phyloP scores from a whole-genome alignment of 2,113 vertebrate genomes.

The Rhinoderma darwinii region DNA sequence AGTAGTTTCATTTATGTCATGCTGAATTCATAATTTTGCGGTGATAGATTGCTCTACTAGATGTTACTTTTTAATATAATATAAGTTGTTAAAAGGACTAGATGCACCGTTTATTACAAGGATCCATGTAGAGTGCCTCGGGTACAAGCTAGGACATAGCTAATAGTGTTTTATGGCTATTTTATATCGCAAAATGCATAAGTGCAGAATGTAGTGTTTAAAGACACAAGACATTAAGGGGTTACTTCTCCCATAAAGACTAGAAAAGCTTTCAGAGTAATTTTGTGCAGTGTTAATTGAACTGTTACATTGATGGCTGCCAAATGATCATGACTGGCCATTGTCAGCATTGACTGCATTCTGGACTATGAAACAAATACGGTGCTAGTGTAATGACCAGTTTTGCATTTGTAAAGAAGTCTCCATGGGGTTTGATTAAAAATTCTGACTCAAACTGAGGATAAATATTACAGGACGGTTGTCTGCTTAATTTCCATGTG shows the following conservation, averaged over 20 bases:
- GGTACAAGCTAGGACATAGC: neutral
- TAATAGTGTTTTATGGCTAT: neutral
- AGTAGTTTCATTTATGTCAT: neutral
- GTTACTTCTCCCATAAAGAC: neutral
- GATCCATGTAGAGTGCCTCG: neutral
- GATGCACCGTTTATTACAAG: neutral
- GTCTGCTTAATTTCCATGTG: conserved; percentile 35
- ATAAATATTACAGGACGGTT: conserved; percentile 32
- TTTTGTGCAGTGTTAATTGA: conserved; percentile 45
- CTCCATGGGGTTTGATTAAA: conserved; percentile 31
- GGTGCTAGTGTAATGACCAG: conserved; percentile 12
- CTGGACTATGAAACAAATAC: conserved; percentile 26
- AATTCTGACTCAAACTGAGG: neutral
- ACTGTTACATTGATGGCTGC: conserved; percentile 36
- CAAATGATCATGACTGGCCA: conserved; percentile 30
- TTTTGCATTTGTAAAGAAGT: conserved; percentile 5
- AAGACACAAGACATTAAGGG: neutral
- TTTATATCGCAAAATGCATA: neutral
- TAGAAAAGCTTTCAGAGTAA: conserved; percentile 30
- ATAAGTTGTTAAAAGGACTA: neutral
- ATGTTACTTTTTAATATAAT: neutral
- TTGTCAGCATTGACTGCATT: conserved; percentile 27
- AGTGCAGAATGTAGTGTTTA: neutral
- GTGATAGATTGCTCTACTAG: neutral
- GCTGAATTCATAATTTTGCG: neutral